phyloP scores from a whole-genome alignment of 1,140 invertebrate genomes.

The Choristoneura fumiferana region DNA sequence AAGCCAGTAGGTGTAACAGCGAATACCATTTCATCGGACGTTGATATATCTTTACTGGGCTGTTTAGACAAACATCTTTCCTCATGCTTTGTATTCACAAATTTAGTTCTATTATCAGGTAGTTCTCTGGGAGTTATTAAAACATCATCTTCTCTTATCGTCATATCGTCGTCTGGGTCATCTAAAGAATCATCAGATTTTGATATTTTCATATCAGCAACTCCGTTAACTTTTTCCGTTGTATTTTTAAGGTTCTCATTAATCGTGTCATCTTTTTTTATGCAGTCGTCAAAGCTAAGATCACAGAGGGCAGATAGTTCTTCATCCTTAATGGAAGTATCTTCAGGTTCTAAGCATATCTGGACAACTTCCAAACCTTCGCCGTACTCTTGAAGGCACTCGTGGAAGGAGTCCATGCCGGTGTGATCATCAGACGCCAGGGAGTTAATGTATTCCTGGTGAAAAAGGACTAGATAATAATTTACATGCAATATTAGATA shows the following conservation, averaged over 20 bases:
- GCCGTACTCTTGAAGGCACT: slow-evolving; percentile 81
- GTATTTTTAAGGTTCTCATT: slow-evolving; percentile 41
- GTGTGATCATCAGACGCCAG: slow-evolving; percentile 80
- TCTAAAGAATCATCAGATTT: slow-evolving; percentile 74
- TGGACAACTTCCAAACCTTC: slow-evolving; percentile 80
- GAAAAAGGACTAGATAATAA: slow-evolving; percentile 24
- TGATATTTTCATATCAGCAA: slow-evolving; percentile 49
- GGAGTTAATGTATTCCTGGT: slow-evolving; percentile 75
- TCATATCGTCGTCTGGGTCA: slow-evolving; percentile 73
- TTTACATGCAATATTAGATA: no score
- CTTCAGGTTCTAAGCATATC: slow-evolving; percentile 79
- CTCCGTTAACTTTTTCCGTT: slow-evolving; percentile 52
- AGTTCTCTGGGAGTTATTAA: slow-evolving; percentile 58
- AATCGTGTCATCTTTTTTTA: slow-evolving; percentile 41
- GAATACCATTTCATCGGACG: slow-evolving; percentile 77
- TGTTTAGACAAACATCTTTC: slow-evolving; percentile 62
- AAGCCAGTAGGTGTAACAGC: slow-evolving; percentile 74
- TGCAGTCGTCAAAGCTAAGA: slow-evolving; percentile 70
- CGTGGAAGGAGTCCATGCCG: slow-evolving; percentile 80
- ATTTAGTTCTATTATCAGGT: slow-evolving; percentile 55
- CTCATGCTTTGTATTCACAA: slow-evolving; percentile 52
- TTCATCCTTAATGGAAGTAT: slow-evolving; percentile 72
- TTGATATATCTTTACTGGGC: slow-evolving; percentile 74
- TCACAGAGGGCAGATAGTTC: slow-evolving; percentile 71
- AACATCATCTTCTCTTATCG: slow-evolving; percentile 74